phyloP scores from a whole-genome alignment of 2,888 invertebrate genomes.

The Cryptophagus acutangulus region DNA sequence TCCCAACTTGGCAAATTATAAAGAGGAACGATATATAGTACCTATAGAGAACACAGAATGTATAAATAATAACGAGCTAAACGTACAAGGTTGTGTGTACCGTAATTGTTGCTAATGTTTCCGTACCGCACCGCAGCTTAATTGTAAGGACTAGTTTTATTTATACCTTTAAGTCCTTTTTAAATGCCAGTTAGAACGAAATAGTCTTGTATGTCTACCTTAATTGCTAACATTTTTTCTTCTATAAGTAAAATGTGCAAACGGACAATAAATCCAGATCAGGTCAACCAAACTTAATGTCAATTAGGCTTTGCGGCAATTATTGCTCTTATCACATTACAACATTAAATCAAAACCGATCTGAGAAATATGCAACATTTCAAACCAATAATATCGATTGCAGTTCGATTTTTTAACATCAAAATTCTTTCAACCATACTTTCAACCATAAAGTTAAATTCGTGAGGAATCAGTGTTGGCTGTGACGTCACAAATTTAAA shows the following conservation, averaged over 20 bases:
- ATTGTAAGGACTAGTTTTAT: constrained; percentile 28
- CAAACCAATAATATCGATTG: no score
- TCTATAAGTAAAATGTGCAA: constrained; percentile 17
- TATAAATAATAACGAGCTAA: constrained; percentile 29
- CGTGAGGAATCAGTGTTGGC: no score
- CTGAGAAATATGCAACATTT: no score
- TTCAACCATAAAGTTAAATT: no score
- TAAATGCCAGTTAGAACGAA: constrained; percentile 19
- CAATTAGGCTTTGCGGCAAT: not conserved
- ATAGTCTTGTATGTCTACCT: constrained; percentile 21
- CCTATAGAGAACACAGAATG: constrained; percentile 23
- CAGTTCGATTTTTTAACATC: no score
- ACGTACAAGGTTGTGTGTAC: constrained; percentile 24
- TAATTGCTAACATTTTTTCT: constrained; percentile 23
- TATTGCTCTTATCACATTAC: no score
- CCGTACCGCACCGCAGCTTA: constrained; percentile 26
- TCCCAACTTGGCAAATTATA: constrained; percentile 6
- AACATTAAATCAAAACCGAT: no score
- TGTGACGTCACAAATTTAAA: no score
- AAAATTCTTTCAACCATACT: no score
- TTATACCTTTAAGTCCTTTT: constrained; percentile 25
- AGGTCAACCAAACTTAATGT: constrained; percentile 13
- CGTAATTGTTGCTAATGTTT: constrained; percentile 32
- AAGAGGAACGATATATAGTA: constrained; percentile 6
- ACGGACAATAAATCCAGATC: constrained; percentile 19